Percentiles rank a stretch among this genome's conserved stretches.
Evolutionary conservation across 2,797 vertebrate species (phyloP).

Genomic region (Orestias chungarensis): DNA sequence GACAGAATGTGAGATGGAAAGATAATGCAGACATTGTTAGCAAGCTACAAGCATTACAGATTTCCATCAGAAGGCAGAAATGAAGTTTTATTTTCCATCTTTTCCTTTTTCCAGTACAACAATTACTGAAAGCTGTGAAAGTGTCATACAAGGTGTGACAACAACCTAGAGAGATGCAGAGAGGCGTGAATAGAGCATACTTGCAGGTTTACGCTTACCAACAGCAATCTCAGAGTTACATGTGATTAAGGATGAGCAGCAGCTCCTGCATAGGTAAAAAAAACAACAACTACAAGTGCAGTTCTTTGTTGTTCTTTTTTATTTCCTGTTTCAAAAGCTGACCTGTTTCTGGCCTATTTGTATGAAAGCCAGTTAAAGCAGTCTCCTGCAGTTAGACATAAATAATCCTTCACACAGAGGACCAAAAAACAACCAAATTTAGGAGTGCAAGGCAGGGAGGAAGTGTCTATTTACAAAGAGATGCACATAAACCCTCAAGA

Average conservation of each 20-base stretch:
- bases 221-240: slow-evolving; percentile 10
- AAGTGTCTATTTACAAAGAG: slow-evolving; percentile 12
- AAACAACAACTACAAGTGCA: slow-evolving; percentile 33
- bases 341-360: slow-evolving; percentile 43
- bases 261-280: neutral
- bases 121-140: slow-evolving; percentile 37
- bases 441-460: slow-evolving; percentile 52
- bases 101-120: too few species aligned
- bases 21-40: slow-evolving; percentile 26
- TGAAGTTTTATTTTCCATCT: too few species aligned
- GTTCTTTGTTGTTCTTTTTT: slow-evolving; percentile 44
- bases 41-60: slow-evolving; percentile 15
- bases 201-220: neutral
- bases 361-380: slow-evolving; percentile 45
- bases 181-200: neutral
- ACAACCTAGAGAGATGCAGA: slow-evolving; percentile 1
- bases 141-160: slow-evolving; percentile 20
- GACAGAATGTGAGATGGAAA: slow-evolving; percentile 12
- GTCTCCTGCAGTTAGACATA: slow-evolving; percentile 47
- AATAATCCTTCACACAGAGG: slow-evolving; percentile 56
- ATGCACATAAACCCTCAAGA: slow-evolving; percentile 2
- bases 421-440: slow-evolving; percentile 44
- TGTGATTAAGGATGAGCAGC: neutral
- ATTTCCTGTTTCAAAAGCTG: slow-evolving; percentile 53
- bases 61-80: slow-evolving; percentile 12